Percentiles rank a stretch among this genome's conserved stretches.
These are phyloP conservation scores for Leptinotarsa peninsularis DNA, from an alignment of 2,888 invertebrate species.

Conservation along the genomic window DNA sequence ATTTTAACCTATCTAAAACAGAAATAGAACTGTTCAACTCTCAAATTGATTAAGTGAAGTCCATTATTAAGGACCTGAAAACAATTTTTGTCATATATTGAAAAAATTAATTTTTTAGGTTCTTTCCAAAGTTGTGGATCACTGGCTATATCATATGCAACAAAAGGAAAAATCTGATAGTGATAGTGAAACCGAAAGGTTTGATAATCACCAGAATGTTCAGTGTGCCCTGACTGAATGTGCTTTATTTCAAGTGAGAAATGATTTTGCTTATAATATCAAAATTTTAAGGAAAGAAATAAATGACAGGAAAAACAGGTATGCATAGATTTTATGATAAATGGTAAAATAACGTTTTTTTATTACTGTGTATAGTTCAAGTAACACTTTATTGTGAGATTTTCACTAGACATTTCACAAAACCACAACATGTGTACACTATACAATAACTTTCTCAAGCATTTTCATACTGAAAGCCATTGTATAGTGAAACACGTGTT, in stretches of 20 bases:
- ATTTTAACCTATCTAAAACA: too few species aligned
- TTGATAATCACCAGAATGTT: slow-evolving; percentile 27
- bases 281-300: slow-evolving; percentile 47
- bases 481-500: too few species aligned
- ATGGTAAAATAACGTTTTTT: too few species aligned
- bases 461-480: too few species aligned
- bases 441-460: too few species aligned
- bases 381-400: too few species aligned
- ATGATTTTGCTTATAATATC: slow-evolving; percentile 50
- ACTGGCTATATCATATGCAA: slow-evolving; percentile 49
- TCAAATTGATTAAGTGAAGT: too few species aligned
- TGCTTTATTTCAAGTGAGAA: slow-evolving; percentile 49
- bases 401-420: too few species aligned
- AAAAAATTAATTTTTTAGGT: slow-evolving; percentile 43
- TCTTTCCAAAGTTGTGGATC: slow-evolving; percentile 44
- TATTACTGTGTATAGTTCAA: too few species aligned
- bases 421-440: too few species aligned
- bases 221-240: slow-evolving; percentile 47
- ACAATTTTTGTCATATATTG: background rate
- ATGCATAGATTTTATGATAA: slow-evolving; percentile 25
- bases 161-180: slow-evolving; percentile 34
- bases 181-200: slow-evolving; percentile 29
- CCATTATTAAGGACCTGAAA: too few species aligned
- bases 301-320: slow-evolving; percentile 49
- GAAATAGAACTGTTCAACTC: too few species aligned